A percentile compares a stretch with the other conserved stretches of the same genome.
These are phyloP conservation scores for Ictalurus punctatus DNA, from an alignment of 2,113 vertebrate species.

Conservation along the genomic window DNA sequence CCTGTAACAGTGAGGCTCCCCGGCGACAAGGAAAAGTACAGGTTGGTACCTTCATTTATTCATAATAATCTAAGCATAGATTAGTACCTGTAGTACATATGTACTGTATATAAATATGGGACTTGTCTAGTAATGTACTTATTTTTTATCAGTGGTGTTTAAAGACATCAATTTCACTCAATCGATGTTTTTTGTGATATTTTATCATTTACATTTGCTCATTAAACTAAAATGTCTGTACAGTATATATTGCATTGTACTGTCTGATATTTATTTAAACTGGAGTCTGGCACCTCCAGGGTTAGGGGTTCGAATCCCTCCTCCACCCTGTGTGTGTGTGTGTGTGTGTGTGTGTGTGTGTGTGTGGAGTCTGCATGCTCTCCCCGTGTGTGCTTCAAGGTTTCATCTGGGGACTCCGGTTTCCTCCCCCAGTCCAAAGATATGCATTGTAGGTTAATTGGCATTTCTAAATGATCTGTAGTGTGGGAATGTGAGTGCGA, in stretches of 20 bases:
- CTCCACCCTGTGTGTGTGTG: too few species aligned
- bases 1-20: neutral
- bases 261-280: neutral
- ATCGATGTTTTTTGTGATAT: neutral
- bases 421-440: too few species aligned
- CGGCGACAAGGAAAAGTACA: neutral
- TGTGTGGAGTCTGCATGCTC: too few species aligned
- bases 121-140: neutral
- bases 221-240: neutral
- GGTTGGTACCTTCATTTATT: neutral
- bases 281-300: too few species aligned
- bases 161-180: neutral
- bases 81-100: neutral
- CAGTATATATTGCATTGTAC: neutral
- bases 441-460: too few species aligned
- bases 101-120: neutral
- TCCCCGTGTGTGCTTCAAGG: too few species aligned
- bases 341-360: too few species aligned
- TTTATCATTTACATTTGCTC: neutral
- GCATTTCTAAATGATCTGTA: too few species aligned
- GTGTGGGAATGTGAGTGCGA: too few species aligned
- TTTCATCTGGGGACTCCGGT: too few species aligned
- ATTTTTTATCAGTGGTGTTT: neutral
- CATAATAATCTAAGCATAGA: neutral
- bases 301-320: too few species aligned